Percentiles rank a stretch among this genome's conserved stretches.
Evolutionary conservation across 2,797 vertebrate genomes (phyloP).

Genomic region (Aulostomus chinensis): DNA sequence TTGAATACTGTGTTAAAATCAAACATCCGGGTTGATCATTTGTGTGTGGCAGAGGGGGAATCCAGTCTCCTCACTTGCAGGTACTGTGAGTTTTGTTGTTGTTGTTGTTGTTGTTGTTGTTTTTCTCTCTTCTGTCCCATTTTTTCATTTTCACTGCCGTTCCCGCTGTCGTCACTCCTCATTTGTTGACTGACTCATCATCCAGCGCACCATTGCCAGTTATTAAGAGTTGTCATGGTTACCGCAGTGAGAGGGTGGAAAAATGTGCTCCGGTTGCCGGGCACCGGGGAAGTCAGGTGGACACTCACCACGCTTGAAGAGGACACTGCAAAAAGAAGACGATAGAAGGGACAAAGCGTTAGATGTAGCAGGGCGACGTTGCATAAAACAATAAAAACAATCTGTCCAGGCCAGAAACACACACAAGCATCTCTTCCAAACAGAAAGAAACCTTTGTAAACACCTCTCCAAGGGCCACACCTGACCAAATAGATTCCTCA

Average conservation of each 20-base stretch:
- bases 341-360: slow-evolving; percentile 44
- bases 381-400: slow-evolving; percentile 48
- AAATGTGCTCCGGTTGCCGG: slow-evolving; percentile 83
- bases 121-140: slow-evolving; percentile 32
- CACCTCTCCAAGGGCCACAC: slow-evolving; percentile 67
- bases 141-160: slow-evolving; percentile 36
- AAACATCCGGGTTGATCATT: slow-evolving; percentile 72
- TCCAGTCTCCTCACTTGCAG: slow-evolving; percentile 51
- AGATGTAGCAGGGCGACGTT: slow-evolving; percentile 26
- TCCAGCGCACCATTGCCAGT: slow-evolving; percentile 66
- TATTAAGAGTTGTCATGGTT: slow-evolving; percentile 76
- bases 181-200: slow-evolving; percentile 77
- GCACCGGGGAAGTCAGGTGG: slow-evolving; percentile 81
- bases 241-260: slow-evolving; percentile 77
- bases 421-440: slow-evolving; percentile 1
- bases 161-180: slow-evolving; percentile 39
- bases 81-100: slow-evolving; percentile 18
- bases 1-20: slow-evolving; percentile 69
- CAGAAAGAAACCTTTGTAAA: slow-evolving; percentile 28
- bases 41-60: slow-evolving; percentile 36
- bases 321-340: slow-evolving; percentile 86
- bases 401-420: too few relatives aligned
- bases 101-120: too few relatives aligned
- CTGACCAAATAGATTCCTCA: slow-evolving; percentile 81
- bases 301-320: slow-evolving; percentile 97